Base-by-base conservation (phyloP, 2,113 vertebrate species). In the Phoxinus phoxinus region DNA sequence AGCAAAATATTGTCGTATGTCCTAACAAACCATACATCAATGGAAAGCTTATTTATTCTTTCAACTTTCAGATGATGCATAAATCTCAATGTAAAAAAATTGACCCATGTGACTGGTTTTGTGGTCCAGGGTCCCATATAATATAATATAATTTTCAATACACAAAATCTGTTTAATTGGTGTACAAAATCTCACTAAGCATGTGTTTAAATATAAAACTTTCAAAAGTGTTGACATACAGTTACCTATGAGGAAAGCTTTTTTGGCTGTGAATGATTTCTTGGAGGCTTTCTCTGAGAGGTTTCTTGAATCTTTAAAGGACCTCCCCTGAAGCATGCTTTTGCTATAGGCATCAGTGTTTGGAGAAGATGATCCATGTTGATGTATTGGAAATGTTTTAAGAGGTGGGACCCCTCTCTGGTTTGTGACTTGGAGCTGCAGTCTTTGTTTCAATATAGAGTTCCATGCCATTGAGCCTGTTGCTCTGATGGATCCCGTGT, bases 201-300 rank as follows among this genome's bases (percentile, higher is more conserved):
- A 74, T 30, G 10, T 73, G n/a, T 75, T 46, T 61, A 37, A 58
- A 48, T 17, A 46, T 48, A 81, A 63, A 37, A 41, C 37, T 35
- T 35, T 53, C 3, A 51, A 23, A 25, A 77, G 25, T 12, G 10
- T 3, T 32, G 10, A 67, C 2, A 81, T 13, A 48, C 3, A 41
- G 56, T 85, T 81, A 86, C 87, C 87, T 15, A 86, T 48, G 12
- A 88, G 56, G 8, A 63, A 35, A 13, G 44, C 15, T 9, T 73
- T 74, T 23, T 9, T 86, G 56, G 37, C 65, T 35, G 65, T 15
- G 23, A 63, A 30, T n/a, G 56, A 21, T 15, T 53, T 72, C 65
- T 32, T 83, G 30, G 46, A 11, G 12, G 4, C 58, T 37, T 53
- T 72, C 35, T 83, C 67, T 0, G 84, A 32, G 21, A 27, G 11